Conservation (phyloP, 1,140 invertebrate species). For the Cardiocondyla obscurior region DNA sequence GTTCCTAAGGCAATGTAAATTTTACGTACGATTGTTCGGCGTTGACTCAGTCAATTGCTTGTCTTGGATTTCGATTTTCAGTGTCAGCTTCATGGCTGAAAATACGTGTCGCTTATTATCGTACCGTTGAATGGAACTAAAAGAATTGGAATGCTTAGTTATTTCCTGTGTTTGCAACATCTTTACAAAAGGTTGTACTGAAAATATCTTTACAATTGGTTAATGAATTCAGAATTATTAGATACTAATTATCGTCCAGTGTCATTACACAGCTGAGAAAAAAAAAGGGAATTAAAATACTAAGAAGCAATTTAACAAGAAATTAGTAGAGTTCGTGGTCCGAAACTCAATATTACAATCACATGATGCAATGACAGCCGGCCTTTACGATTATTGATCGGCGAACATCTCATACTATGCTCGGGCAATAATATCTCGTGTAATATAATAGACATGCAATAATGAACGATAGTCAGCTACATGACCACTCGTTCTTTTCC, state of each 20-base stretch:
- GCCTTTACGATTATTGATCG: conserved; percentile 13
- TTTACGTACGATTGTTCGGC: neutral
- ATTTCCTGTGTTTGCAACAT: neutral
- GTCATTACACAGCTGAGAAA: neutral
- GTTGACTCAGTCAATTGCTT: conserved; percentile 6
- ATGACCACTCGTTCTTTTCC: neutral
- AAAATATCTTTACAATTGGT: neutral
- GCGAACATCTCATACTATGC: neutral
- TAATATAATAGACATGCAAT: neutral
- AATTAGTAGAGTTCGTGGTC: neutral
- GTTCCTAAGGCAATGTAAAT: neutral
- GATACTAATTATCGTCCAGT: neutral
- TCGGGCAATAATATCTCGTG: neutral
- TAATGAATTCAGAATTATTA: neutral
- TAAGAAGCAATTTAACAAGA: neutral
- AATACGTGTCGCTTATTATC: conserved; percentile 2
- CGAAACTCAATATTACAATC: neutral
- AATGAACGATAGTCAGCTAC: neutral
- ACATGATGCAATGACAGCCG: neutral
- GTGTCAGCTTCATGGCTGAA: neutral
- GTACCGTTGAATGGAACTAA: neutral
- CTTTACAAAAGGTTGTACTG: neutral
- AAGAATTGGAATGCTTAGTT: neutral
- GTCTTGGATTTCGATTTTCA: conserved; percentile 3
- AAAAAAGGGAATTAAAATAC: neutral